These are phyloP conservation scores for Epistrophe eligans DNA, from an alignment of 2,888 invertebrate species.

Conservation along the genomic window DNA sequence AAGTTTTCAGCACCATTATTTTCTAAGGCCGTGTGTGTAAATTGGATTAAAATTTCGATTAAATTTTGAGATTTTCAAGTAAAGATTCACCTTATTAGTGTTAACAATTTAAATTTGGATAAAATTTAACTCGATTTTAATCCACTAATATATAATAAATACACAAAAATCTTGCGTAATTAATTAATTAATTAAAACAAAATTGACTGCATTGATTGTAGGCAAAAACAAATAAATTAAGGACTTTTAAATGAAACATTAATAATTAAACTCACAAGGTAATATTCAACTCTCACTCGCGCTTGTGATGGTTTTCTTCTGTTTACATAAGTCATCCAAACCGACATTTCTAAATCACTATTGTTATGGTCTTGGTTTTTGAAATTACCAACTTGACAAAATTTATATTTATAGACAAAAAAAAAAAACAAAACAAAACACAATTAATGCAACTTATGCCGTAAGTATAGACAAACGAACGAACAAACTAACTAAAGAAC, in stretches of 20 bases:
- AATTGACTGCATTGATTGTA: neutral
- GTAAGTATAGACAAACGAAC: neutral
- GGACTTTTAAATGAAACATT: neutral
- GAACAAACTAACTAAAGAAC: conserved; percentile 23
- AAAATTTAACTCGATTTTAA: too few species aligned
- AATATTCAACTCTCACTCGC: conserved; percentile 82
- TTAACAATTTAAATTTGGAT: too few species aligned
- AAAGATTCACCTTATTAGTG: too few species aligned
- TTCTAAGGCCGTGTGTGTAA: too few species aligned
- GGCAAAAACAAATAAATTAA: neutral
- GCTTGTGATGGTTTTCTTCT: conserved; percentile 79
- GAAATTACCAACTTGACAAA: conserved; percentile 3
- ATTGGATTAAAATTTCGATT: too few species aligned
- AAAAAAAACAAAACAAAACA: neutral
- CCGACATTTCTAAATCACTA: conserved; percentile 84
- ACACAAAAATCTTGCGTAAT: too few species aligned
- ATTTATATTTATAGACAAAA: conserved; percentile 6
- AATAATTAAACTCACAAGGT: conserved; percentile 82
- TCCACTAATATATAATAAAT: too few species aligned
- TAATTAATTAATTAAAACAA: too few species aligned
- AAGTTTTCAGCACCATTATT: too few species aligned
- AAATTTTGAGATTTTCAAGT: too few species aligned
- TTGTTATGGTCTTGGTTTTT: conserved; percentile 3
- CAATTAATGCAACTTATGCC: conserved; percentile 22
- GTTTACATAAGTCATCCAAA: conserved; percentile 86